Percentiles rank a stretch among this genome's conserved stretches.
phyloP scores from a whole-genome alignment of 1,140 invertebrate genomes.

The Trinorchestia longiramus region DNA sequence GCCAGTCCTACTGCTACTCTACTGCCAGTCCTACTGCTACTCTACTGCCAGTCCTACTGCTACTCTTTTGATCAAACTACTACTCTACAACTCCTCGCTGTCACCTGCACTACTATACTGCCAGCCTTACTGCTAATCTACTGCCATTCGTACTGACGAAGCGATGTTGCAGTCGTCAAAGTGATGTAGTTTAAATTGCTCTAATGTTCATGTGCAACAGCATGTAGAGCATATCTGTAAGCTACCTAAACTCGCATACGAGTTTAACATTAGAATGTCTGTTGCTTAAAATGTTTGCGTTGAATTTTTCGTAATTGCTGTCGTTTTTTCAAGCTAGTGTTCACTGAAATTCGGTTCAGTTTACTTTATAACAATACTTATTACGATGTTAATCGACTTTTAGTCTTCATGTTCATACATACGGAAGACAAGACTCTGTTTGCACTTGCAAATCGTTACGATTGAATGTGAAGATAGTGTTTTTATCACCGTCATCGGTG shows the following conservation, averaged over 20 bases:
- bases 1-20: too few species aligned
- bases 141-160: neutral
- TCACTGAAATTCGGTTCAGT: neutral
- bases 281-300: neutral
- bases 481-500: neutral
- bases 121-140: neutral
- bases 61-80: too few species aligned
- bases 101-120: neutral
- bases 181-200: too few species aligned
- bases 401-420: neutral
- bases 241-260: too few species aligned
- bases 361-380: neutral
- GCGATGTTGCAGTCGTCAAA: too few species aligned
- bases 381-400: too few species aligned
- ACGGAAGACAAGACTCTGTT: neutral
- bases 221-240: too few species aligned
- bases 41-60: too few species aligned
- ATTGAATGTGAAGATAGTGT: neutral
- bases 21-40: too few species aligned
- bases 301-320: neutral
- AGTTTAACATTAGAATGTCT: too few species aligned
- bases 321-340: neutral
- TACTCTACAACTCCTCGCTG: neutral
- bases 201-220: too few species aligned
- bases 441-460: neutral